Evolutionary conservation across 2,113 vertebrate species (phyloP).

Genomic region (Nothocercus julius): DNA sequence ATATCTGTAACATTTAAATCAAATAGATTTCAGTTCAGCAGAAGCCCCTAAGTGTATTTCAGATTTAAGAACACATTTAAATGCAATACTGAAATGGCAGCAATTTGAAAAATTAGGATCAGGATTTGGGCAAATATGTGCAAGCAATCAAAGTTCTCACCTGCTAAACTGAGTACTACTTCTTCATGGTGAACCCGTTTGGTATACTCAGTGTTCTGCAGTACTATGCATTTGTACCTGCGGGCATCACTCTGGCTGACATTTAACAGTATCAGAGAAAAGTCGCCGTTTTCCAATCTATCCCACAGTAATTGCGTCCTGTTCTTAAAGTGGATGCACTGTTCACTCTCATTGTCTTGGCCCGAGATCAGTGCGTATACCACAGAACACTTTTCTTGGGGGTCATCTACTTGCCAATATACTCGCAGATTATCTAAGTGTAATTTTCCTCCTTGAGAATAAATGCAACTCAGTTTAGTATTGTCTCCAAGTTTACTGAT

Average conservation of each 20-base stretch:
- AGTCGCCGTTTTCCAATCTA: constrained; percentile 40
- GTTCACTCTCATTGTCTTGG: not conserved
- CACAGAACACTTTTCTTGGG: not conserved
- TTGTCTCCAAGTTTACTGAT: constrained; percentile 60
- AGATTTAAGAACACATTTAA: not conserved
- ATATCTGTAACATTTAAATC: not conserved
- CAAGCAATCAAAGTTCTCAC: constrained; percentile 32
- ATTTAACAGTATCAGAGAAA: constrained; percentile 66
- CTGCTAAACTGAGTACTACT: constrained; percentile 70
- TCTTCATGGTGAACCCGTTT: not conserved
- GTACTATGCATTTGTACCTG: constrained; percentile 66
- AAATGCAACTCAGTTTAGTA: constrained; percentile 37
- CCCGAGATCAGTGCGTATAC: constrained; percentile 47
- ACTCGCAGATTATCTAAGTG: constrained; percentile 17
- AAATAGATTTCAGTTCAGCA: not conserved
- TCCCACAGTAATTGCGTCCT: constrained; percentile 57
- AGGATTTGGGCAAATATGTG: not conserved
- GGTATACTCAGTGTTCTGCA: not conserved
- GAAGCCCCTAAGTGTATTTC: not conserved
- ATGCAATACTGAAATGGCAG: not conserved
- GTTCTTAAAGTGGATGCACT: constrained; percentile 38
- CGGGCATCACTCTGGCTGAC: constrained; percentile 58
- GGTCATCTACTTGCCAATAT: constrained; percentile 70
- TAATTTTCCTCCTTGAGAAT: not conserved
- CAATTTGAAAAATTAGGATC: not conserved